These are phyloP conservation scores for Borostomias antarcticus DNA, from an alignment of 2,797 vertebrate species.

Conservation along the genomic window DNA sequence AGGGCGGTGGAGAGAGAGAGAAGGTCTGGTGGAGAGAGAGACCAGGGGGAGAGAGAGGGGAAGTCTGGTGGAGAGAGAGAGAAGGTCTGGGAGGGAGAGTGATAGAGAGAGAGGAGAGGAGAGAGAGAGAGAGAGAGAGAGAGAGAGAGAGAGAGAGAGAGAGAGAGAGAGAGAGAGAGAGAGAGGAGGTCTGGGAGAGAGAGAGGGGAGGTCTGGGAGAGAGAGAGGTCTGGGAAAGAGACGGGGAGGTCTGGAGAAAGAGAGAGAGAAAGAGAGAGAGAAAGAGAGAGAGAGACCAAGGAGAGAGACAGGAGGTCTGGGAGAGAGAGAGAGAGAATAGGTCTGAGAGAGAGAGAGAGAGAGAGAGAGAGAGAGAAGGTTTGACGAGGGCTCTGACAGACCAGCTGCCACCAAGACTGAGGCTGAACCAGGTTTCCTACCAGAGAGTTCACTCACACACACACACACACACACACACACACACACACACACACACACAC, in stretches of 20 bases:
- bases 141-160: background rate
- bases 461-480: constrained; percentile 17
- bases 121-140: constrained; percentile 45
- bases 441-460: constrained; percentile 53
- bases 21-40: constrained; percentile 36
- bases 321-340: constrained; percentile 30
- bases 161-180: too few relatives aligned
- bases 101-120: constrained; percentile 17
- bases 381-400: background rate
- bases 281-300: background rate
- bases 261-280: constrained; percentile 38
- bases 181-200: too few relatives aligned
- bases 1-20: constrained; percentile 35
- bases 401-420: background rate
- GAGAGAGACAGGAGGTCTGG: too few relatives aligned
- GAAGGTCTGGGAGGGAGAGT: constrained; percentile 38
- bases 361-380: background rate
- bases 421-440: background rate
- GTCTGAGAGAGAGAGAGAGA: constrained; percentile 35
- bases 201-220: constrained; percentile 45
- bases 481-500: constrained; percentile 1
- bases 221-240: background rate
- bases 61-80: constrained; percentile 35
- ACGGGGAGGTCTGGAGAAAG: too few relatives aligned
- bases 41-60: background rate